Evolutionary conservation across 2,888 invertebrate species (phyloP), one percentile per base, ranked within the genome.

Genomic region (Dryomyza anilis): DNA sequence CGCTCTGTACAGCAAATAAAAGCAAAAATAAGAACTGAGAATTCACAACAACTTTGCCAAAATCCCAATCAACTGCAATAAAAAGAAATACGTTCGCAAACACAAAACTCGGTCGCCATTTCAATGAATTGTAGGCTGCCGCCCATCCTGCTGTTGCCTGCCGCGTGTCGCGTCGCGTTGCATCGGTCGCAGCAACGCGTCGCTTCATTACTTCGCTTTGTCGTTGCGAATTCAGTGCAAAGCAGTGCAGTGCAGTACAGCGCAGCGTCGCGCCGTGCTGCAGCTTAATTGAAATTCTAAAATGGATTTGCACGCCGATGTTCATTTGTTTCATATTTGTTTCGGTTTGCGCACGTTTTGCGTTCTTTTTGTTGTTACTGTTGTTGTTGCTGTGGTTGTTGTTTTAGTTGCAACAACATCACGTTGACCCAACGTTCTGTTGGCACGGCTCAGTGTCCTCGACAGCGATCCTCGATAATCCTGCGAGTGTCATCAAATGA

Each of bases 261-360:
- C 39, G 25, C 50, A 50, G n/a, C 55, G 23, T 21, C 14, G 39
- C 43, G n/a, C 56, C 25, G 39, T 16, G 59, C 48, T 59, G 46
- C 25, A 48, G 59, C 59, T 59, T 59, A 48, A 59, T 59, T 59
- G 59, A 59, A 59, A 59, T 59, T 59, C 59, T 46, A 59, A 33
- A 59, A 59, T 33, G 46, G 30, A 33, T 27, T 25, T 14, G 43
- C 56, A n/a, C n/a, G 56, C 39, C 16, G 27, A 39, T 25, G 55
- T 56, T 56, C 43, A 56, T 56, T 56, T 43, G 43, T 30, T 56
- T 43, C 43, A 43, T 36, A 56, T 36, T 56, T 56, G 56, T 56
- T 52, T 27, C n/a, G 14, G 52, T n/a, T n/a, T n/a, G n/a, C n/a
- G n/a, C n/a, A n/a, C n/a, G n/a, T n/a, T n/a, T n/a, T n/a, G n/a